Evolutionary conservation across 2,797 vertebrate species (phyloP).

Genomic region (Euphonia xanthogaster): DNA sequence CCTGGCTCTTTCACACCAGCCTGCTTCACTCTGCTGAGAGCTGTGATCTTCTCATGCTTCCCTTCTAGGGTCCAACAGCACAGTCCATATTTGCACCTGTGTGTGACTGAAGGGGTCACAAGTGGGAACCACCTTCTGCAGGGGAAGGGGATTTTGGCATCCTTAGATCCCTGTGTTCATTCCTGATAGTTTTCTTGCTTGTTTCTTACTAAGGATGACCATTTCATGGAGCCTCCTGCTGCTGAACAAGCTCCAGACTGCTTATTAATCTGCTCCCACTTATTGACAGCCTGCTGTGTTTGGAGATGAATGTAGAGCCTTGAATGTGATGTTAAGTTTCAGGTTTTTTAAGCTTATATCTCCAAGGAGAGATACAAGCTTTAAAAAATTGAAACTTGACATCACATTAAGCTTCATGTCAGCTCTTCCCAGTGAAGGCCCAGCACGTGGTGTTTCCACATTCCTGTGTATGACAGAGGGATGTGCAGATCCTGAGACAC

Average conservation of each 20-base stretch:
- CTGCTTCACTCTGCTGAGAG: not conserved
- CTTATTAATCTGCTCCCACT: not conserved
- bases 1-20: not conserved
- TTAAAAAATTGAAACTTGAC: not conserved
- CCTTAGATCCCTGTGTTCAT: not conserved
- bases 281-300: not conserved
- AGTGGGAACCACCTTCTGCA: not conserved
- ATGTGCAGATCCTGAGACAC: not conserved
- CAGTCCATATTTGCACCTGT: fast-evolving
- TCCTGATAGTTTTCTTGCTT: not conserved
- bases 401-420: not conserved
- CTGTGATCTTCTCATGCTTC: not conserved
- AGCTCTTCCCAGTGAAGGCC: not conserved
- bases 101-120: not conserved
- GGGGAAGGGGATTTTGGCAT: not conserved
- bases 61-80: not conserved
- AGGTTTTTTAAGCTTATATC: not conserved
- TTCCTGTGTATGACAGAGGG: not conserved
- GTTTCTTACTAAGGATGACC: not conserved
- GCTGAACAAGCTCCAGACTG: not conserved
- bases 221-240: not conserved
- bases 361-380: not conserved
- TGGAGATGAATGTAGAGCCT: not conserved
- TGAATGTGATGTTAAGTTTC: not conserved
- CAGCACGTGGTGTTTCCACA: not conserved